Evolutionary conservation across 1,140 invertebrate genomes (phyloP).

Genomic region (Physella acuta): DNA sequence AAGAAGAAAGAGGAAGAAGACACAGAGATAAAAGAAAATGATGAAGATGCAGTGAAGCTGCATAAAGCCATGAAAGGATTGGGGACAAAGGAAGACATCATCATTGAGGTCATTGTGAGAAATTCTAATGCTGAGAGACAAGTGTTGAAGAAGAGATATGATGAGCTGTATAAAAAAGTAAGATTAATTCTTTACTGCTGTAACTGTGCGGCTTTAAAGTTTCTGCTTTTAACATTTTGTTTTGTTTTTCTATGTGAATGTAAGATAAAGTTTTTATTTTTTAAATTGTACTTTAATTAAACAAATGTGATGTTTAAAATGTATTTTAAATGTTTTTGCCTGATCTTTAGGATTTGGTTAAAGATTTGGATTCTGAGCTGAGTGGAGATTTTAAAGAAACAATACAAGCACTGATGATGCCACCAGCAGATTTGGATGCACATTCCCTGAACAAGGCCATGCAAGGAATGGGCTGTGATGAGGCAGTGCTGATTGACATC

Average conservation of each 20-base stretch:
- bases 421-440: constrained; percentile 83
- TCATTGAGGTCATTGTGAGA: constrained; percentile 26
- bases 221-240: too few relatives aligned
- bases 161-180: constrained; percentile 16
- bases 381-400: constrained; percentile 88
- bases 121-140: constrained; percentile 27
- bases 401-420: constrained; percentile 83
- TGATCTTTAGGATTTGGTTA: constrained; percentile 77
- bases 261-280: too few relatives aligned
- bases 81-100: constrained; percentile 35
- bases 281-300: too few relatives aligned
- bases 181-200: neutral
- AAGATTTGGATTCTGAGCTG: constrained; percentile 86
- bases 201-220: too few relatives aligned
- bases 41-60: constrained; percentile 28
- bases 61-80: constrained; percentile 51
- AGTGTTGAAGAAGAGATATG: constrained; percentile 37
- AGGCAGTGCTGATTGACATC: constrained; percentile 41
- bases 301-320: too few relatives aligned
- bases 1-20: neutral
- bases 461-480: constrained; percentile 58
- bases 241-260: too few relatives aligned
- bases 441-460: constrained; percentile 84
- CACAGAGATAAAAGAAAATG: constrained; percentile 5
- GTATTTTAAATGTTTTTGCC: neutral